Conservation (phyloP, 2,113 vertebrate species). For the Callipepla californica region DNA sequence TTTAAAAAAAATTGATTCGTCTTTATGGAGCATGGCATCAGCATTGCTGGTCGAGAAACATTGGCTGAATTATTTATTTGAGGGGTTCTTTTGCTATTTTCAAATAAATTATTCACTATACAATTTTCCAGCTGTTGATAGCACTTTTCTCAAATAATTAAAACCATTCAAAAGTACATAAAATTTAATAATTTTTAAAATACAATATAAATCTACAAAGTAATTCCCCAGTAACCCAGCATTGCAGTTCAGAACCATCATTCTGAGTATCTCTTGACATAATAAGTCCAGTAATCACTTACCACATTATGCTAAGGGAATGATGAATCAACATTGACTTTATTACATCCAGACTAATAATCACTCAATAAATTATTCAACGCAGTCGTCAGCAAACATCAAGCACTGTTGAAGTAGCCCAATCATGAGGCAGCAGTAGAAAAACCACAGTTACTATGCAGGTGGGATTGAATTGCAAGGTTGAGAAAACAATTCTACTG, state of each 20-base stretch:
- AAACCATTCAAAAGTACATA: background rate
- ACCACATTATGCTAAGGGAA: background rate
- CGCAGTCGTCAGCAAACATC: constrained; percentile 9
- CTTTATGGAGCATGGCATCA: background rate
- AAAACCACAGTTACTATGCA: background rate
- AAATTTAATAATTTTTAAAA: background rate
- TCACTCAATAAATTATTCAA: constrained; percentile 33
- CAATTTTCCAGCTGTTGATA: constrained; percentile 20
- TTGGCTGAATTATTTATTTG: constrained; percentile 60
- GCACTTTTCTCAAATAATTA: constrained; percentile 12
- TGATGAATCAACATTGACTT: constrained; percentile 26
- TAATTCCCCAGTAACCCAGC: background rate
- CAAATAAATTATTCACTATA: constrained; percentile 45
- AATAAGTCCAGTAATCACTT: background rate
- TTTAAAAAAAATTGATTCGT: constrained; percentile 45
- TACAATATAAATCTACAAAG: background rate
- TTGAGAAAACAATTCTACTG: background rate
- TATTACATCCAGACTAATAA: constrained; percentile 3
- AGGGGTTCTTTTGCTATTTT: background rate
- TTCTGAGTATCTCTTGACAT: background rate
- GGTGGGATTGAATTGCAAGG: background rate
- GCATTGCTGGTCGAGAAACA: background rate
- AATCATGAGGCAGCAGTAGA: background rate
- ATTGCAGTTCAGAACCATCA: background rate
- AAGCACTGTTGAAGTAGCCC: background rate